A percentile compares a stretch with the other conserved stretches of the same genome.
These are phyloP conservation scores for Meandrusa payeni DNA, from an alignment of 2,888 invertebrate genomes.

Conservation along the genomic window DNA sequence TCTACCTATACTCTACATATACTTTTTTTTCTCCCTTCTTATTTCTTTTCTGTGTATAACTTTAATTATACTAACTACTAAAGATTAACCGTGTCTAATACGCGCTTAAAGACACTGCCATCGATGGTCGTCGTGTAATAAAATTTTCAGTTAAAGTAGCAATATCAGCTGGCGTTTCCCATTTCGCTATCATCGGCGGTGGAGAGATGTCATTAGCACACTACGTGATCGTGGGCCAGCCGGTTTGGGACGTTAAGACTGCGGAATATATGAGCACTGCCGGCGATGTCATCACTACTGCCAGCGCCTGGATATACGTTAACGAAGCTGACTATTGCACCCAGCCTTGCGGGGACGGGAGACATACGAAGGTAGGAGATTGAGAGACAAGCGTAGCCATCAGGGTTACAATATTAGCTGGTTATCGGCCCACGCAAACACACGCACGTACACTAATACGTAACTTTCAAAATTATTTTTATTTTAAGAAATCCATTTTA, in stretches of 20 bases:
- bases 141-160: conserved; percentile 82
- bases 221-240: conserved; percentile 82
- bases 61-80: too few species aligned
- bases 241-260: conserved; percentile 79
- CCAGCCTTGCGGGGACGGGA: conserved; percentile 73
- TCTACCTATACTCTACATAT: too few species aligned
- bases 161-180: conserved; percentile 80
- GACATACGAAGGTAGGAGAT: conserved; percentile 76
- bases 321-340: conserved; percentile 81
- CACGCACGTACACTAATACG: neutral
- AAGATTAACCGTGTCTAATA: too few species aligned
- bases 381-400: too few species aligned
- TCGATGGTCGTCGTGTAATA: too few species aligned
- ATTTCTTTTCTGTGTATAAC: too few species aligned
- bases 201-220: conserved; percentile 72
- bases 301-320: conserved; percentile 81
- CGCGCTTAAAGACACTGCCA: too few species aligned
- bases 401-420: too few species aligned
- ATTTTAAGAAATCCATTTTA: too few species aligned
- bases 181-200: conserved; percentile 78
- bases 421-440: too few species aligned
- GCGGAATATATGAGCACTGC: conserved; percentile 74
- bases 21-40: too few species aligned
- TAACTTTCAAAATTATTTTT: too few species aligned
- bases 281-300: conserved; percentile 82